Conservation (phyloP, 2,797 vertebrate species). For the Picus viridis region DNA sequence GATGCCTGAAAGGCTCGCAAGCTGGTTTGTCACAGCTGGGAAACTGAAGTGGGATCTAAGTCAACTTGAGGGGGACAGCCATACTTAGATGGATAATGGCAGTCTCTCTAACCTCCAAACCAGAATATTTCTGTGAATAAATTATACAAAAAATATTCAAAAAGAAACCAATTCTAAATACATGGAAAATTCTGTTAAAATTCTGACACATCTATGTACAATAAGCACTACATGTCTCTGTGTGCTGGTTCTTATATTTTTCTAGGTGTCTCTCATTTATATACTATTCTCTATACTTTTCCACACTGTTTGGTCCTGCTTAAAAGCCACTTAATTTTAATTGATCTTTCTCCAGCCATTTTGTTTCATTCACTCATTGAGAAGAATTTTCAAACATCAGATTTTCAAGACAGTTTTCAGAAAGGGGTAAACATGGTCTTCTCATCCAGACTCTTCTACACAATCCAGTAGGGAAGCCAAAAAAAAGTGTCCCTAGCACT, state of each 20-base stretch:
- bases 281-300: not conserved
- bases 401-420: not conserved
- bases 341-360: not conserved
- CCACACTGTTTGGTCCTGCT: not conserved
- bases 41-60: not conserved
- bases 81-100: not conserved
- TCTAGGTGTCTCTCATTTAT: not conserved
- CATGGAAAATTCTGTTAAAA: not conserved
- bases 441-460: not conserved
- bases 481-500: not conserved
- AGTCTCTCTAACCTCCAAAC: not conserved
- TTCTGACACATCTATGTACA: not conserved
- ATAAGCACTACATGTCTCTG: not conserved
- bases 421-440: not conserved
- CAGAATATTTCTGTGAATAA: not conserved
- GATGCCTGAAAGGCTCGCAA: not conserved
- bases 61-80: not conserved
- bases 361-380: not conserved
- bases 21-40: not conserved
- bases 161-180: not conserved
- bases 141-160: not conserved
- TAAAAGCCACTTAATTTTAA: not conserved
- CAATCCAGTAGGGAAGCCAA: not conserved
- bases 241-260: not conserved
- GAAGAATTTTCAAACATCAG: not conserved